phyloP scores from a whole-genome alignment of 2,797 vertebrate genomes.

The Oophaga sylvatica region DNA sequence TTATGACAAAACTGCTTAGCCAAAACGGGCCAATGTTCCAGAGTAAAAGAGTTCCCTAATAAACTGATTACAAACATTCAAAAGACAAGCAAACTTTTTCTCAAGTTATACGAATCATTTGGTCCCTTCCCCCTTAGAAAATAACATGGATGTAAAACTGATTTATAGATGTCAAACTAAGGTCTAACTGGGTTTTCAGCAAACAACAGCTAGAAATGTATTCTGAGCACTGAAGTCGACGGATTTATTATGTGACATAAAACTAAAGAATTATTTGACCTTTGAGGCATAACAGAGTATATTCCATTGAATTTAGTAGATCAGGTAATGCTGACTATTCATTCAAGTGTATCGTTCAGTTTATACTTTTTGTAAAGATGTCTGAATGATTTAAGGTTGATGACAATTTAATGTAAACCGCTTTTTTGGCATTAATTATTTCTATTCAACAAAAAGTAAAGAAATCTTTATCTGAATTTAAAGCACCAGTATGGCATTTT shows the following conservation, averaged over 20 bases:
- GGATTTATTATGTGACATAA: constrained; percentile 47
- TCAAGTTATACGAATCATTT: not conserved
- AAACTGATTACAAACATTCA: not conserved
- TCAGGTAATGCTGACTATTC: constrained; percentile 27
- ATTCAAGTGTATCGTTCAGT: constrained; percentile 1
- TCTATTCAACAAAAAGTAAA: not conserved
- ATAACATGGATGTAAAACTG: constrained; percentile 1
- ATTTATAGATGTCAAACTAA: constrained; percentile 28
- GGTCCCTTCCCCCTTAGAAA: not conserved
- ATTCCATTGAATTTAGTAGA: constrained; percentile 6
- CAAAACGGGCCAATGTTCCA: not conserved
- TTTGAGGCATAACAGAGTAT: constrained; percentile 50
- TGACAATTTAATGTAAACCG: not conserved
- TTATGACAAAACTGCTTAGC: too few species aligned
- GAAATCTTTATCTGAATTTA: not conserved
- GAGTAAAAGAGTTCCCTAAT: not conserved
- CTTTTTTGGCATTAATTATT: constrained; percentile 11
- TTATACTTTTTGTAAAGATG: constrained; percentile 10
- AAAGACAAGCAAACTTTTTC: constrained; percentile 6
- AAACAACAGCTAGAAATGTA: constrained; percentile 31
- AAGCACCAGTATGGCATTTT: not conserved
- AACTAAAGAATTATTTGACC: constrained; percentile 47
- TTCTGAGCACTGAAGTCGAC: constrained; percentile 20
- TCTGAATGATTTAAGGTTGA: constrained; percentile 25
- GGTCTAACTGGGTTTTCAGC: constrained; percentile 15